Evolutionary conservation across 2,888 invertebrate genomes (phyloP).

Genomic region (Leptura quadrifasciata): DNA sequence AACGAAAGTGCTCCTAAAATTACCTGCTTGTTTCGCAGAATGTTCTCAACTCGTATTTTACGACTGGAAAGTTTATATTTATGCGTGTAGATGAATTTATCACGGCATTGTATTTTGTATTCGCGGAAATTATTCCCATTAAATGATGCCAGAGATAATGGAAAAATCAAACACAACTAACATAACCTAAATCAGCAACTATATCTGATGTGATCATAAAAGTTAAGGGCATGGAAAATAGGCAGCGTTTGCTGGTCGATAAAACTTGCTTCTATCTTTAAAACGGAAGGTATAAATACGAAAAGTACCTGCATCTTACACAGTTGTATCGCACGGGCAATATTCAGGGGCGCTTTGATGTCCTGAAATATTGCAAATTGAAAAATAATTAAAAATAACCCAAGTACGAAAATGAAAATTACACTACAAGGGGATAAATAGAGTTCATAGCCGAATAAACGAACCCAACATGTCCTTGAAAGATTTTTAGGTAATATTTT

Average conservation of each 20-base stretch:
- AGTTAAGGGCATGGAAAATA: constrained; percentile 19
- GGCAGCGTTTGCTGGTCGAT: constrained; percentile 16
- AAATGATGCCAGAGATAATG: constrained; percentile 23
- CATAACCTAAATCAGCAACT: constrained; percentile 6
- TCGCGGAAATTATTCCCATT: constrained; percentile 16
- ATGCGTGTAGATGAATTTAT: constrained; percentile 31
- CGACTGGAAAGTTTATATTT: constrained; percentile 38
- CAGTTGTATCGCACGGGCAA: no score
- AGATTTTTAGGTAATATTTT: no score
- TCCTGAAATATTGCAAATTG: no score
- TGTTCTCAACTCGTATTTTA: constrained; percentile 25
- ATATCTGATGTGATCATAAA: constrained; percentile 16
- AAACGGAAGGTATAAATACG: constrained; percentile 16
- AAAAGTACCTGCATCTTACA: no score
- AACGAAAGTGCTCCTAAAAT: constrained; percentile 37
- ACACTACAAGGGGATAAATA: no score
- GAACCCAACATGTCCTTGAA: no score
- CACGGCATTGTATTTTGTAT: constrained; percentile 17
- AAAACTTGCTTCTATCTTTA: constrained; percentile 11
- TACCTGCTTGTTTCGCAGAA: constrained; percentile 18
- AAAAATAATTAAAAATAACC: no score
- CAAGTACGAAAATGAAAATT: no score
- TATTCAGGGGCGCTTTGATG: no score
- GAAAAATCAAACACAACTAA: constrained; percentile 21
- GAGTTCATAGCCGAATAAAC: no score